Percentiles rank a stretch among this genome's conserved stretches.
phyloP scores from a whole-genome alignment of 1,140 invertebrate genomes.

The Camponotus pennsylvanicus region DNA sequence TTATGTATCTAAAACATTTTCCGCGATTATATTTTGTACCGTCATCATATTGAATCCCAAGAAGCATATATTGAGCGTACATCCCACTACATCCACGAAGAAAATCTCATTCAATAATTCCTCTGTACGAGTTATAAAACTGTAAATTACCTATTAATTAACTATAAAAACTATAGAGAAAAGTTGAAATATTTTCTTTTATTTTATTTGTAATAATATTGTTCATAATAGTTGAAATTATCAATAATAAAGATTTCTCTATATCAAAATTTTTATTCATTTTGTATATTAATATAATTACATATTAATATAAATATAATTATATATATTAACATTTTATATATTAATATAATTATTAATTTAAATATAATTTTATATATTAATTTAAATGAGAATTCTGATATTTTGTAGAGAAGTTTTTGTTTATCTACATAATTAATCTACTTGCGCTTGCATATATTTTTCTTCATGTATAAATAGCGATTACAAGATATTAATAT shows the following conservation, averaged over 20 bases:
- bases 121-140: slow-evolving; percentile 76
- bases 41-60: slow-evolving; percentile 79
- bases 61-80: slow-evolving; percentile 81
- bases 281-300: neutral
- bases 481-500: neutral
- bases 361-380: neutral
- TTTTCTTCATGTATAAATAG: neutral
- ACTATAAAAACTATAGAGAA: neutral
- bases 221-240: neutral
- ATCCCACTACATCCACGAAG: slow-evolving; percentile 79
- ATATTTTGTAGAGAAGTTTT: neutral
- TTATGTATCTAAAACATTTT: neutral
- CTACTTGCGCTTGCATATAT: neutral
- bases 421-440: neutral
- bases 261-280: neutral
- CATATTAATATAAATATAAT: too few species aligned
- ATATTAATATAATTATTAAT: too few species aligned
- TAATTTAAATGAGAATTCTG: neutral
- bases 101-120: slow-evolving; percentile 78
- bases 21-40: slow-evolving; percentile 64
- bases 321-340: too few species aligned
- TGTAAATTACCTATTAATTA: slow-evolving; percentile 51
- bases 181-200: neutral
- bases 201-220: neutral
- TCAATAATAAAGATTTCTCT: neutral